Base-by-base conservation (phyloP, 2,113 vertebrate species). In the Tympanuchus pallidicinctus region DNA sequence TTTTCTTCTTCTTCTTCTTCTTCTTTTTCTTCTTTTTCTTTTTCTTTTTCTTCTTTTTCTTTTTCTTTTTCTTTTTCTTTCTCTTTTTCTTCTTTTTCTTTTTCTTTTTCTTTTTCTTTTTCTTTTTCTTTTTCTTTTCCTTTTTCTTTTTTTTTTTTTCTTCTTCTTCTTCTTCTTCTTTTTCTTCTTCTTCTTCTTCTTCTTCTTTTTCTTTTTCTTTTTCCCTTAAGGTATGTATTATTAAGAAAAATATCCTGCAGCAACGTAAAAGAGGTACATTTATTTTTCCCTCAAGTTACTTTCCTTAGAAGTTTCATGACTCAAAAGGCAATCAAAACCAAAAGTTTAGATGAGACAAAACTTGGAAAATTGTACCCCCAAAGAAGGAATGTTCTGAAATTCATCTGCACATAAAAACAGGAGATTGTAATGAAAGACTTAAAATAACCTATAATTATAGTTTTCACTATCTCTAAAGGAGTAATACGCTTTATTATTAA, bases 391-490 rank as follows among this genome's bases (percentile, higher is more conserved):
- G 11, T 61, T 92, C 75, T 80, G 50, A 89, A 91, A 91, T 87
- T 67, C 79, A 60, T 85, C 79, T 83, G 34, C 47, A 88, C 32
- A 65, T 73, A 74, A 93, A 89, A 47, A 30, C 10, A 57, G 25
- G 10, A 89, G 47, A 71, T 40, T 86, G 5, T 89, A 85, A 93
- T 74, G 82, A 88, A 93, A 91, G 25, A 34, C 5, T 42, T 10
- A 74, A 89, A 94, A 94, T 81, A 94, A 71, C 67, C 13, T 88
- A 27, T 77, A 96, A 92, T 96, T 94, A 92, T 34, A 77, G 18
- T 89, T 67, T 93, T 38, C 59, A 36, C 42, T 81, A n/a, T 89
- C 60, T 96, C 57, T 86, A 22, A 86, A 91, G 56, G 25, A 92
- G 80, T 89, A 92, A 76, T 83, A 47, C 18, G 13, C 2, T 1